Evolutionary conservation across 2,888 invertebrate genomes (phyloP), one percentile per base, ranked within the genome.

Genomic region (Frankliniella intonsa): DNA sequence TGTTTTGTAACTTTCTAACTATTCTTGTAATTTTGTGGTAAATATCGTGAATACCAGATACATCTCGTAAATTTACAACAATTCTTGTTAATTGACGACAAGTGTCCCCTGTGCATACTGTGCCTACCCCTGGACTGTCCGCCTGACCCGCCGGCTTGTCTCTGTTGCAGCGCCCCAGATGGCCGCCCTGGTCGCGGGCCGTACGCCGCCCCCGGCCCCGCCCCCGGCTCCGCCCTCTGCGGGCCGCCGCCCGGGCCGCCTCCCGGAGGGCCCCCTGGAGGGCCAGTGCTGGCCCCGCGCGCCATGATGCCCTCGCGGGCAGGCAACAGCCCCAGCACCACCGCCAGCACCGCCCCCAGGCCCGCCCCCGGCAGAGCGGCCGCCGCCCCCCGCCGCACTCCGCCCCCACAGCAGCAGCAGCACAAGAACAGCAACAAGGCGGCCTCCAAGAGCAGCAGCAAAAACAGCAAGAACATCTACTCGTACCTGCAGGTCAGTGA

Each of bases 181-280:
- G 69, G 69, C 69, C 69, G 69, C 69, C 69, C 69, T 76, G 69
- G 69, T 12, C 69, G 69, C 22, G 69, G 69, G 11, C 69, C 25
- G 69, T 25, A 7, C 69, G 25, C 69, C 69, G 69, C 25, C 25
- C 9, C 69, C 25, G 69, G 69, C 69, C 69, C 9, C 69, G 69
- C 22, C 69, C 25, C 76, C 83, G 85, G 85, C 27, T 86, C 87
- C 55, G 87, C 87, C 83, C 86, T 87, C 85, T 90, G n/a, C n/a
- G 90, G 82, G 92, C 92, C 83, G 92, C 91, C 81, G 90, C 91
- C 85, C 89, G 92, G 84, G 92, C 92, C 85, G 92, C 92, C 87
- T 92, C 92, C 83, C 93, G 92, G 86, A 91, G 92, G 86, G 92
- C 92, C 83, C 92, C 91, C 87, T 92, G 87, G 91, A 90, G 90